A percentile compares a stretch with the other conserved stretches of the same genome.
phyloP scores from a whole-genome alignment of 2,888 invertebrate genomes.

The Drosophila kuntzei region DNA sequence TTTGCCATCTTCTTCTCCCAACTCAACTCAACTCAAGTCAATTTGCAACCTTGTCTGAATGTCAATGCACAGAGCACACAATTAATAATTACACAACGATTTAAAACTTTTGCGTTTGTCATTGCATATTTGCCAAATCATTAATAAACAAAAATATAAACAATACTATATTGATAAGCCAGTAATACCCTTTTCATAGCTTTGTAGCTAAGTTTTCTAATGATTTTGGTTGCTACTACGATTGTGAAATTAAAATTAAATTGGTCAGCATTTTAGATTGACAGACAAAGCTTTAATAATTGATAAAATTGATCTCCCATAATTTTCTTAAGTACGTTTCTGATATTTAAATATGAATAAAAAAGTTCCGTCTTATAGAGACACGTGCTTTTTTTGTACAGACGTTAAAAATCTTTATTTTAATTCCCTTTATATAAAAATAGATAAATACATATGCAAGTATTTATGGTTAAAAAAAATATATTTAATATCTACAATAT shows the following conservation, averaged over 20 bases:
- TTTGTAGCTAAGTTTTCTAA: background rate
- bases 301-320: background rate
- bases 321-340: background rate
- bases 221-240: background rate
- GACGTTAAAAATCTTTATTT: no score
- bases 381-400: no score
- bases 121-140: conserved; percentile 44
- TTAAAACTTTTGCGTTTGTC: conserved; percentile 23
- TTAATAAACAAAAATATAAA: conserved; percentile 24
- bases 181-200: no score
- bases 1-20: conserved; percentile 13
- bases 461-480: no score
- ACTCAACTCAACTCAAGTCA: conserved; percentile 6
- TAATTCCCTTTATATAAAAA: no score
- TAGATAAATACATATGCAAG: no score
- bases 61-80: conserved; percentile 47
- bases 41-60: conserved; percentile 60
- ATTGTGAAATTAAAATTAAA: conserved; percentile 22
- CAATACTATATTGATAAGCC: conserved; percentile 41
- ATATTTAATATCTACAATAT: no score
- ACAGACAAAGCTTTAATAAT: background rate
- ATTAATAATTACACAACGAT: conserved; percentile 58
- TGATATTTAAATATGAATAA: background rate
- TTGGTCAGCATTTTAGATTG: background rate
- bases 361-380: background rate